phyloP scores from a whole-genome alignment of 2,113 vertebrate genomes.

The Paratilapia polleni region DNA sequence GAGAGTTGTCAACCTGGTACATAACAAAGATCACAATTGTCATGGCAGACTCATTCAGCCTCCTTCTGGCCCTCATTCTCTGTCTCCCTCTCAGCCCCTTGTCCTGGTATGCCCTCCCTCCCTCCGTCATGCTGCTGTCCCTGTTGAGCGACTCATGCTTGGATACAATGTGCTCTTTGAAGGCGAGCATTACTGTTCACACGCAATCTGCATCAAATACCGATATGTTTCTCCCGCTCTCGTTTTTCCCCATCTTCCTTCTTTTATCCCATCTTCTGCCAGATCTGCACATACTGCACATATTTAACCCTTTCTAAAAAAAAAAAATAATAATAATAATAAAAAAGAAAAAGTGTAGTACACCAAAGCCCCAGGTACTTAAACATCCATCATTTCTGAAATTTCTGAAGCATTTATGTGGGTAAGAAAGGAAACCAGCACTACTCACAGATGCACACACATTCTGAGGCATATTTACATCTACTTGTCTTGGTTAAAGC shows the following conservation, averaged over 20 bases:
- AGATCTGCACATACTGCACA: neutral
- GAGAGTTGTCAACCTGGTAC: slow-evolving; percentile 37
- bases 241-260: neutral
- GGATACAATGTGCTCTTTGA: slow-evolving; percentile 75
- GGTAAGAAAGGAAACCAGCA: neutral
- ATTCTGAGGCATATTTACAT: neutral
- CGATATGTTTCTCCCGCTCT: slow-evolving; percentile 23
- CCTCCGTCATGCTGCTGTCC: slow-evolving; percentile 56
- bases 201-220: slow-evolving; percentile 64
- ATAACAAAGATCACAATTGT: slow-evolving; percentile 70
- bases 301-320: neutral
- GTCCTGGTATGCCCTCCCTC: slow-evolving; percentile 59
- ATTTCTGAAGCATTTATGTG: neutral
- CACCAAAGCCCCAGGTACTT: neutral
- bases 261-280: slow-evolving; percentile 11
- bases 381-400: neutral
- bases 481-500: slow-evolving; percentile 8
- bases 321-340: no score
- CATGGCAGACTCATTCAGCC: slow-evolving; percentile 45
- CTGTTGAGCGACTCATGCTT: slow-evolving; percentile 64
- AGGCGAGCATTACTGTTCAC: slow-evolving; percentile 73
- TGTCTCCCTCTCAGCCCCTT: slow-evolving; percentile 44
- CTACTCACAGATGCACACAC: neutral
- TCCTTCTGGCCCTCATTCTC: slow-evolving; percentile 11
- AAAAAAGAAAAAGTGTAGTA: neutral